A percentile compares a stretch with the other conserved stretches of the same genome.
Evolutionary conservation across 1,140 invertebrate genomes (phyloP).

Genomic region (Cydia strobilella): DNA sequence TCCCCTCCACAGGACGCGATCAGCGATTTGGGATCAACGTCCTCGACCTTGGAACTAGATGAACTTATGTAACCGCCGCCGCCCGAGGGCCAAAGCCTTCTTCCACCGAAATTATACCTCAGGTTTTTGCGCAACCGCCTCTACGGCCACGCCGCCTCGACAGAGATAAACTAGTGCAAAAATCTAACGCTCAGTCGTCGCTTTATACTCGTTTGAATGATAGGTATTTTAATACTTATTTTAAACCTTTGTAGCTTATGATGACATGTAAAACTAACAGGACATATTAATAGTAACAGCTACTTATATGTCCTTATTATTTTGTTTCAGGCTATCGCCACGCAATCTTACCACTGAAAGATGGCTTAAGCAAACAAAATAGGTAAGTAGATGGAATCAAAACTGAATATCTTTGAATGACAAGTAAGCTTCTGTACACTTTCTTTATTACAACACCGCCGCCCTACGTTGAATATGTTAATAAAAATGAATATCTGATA

Average conservation of each 20-base stretch:
- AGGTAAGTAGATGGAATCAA: neutral
- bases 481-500: neutral
- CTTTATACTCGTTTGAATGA: neutral
- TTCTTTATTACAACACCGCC: constrained; percentile 11
- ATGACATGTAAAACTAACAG: neutral
- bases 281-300: too few relatives aligned
- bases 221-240: neutral
- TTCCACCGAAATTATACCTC: constrained; percentile 68
- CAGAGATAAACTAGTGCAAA: constrained; percentile 21
- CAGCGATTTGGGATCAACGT: constrained; percentile 77
- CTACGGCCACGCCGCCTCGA: neutral
- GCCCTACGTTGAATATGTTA: neutral
- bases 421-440: constrained; percentile 10
- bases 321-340: neutral
- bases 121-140: constrained; percentile 70
- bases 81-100: constrained; percentile 56
- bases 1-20: constrained; percentile 68
- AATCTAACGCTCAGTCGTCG: constrained; percentile 14
- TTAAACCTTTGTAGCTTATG: neutral
- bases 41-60: constrained; percentile 77
- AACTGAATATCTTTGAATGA: constrained; percentile 5
- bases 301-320: neutral
- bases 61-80: constrained; percentile 73
- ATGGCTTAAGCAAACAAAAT: neutral
- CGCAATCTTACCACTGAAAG: neutral